Evolutionary conservation across 2,888 invertebrate genomes (phyloP).

Genomic region (Palloptera scutellata): DNA sequence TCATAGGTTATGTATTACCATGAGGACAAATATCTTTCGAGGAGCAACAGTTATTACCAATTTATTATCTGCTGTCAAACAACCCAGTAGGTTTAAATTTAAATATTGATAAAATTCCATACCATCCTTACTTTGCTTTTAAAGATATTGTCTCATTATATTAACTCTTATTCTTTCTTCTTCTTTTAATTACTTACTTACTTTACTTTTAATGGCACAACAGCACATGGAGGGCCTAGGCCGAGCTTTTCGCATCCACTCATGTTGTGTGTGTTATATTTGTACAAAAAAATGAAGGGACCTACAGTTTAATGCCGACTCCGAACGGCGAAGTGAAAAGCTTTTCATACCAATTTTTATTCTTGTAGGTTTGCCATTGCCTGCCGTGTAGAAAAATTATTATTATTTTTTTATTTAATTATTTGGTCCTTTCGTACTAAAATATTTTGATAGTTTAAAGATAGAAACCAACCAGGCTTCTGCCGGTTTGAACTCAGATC

Average conservation of each 20-base stretch:
- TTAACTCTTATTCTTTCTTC: constrained; percentile 67
- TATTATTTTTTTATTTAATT: too few species aligned
- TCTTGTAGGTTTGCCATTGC: too few species aligned
- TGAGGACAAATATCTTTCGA: constrained; percentile 85
- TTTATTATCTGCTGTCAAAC: constrained; percentile 74
- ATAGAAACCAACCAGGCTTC: constrained; percentile 88
- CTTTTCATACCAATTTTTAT: too few species aligned
- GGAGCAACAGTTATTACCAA: constrained; percentile 83
- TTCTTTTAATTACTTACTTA: too few species aligned
- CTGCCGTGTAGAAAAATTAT: too few species aligned
- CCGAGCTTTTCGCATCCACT: too few species aligned
- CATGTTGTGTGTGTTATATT: too few species aligned
- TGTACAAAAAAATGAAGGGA: too few species aligned
- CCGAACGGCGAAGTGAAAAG: too few species aligned
- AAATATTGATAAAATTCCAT: constrained; percentile 74
- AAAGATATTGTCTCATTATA: constrained; percentile 71
- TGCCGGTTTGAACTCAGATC: constrained; percentile 89
- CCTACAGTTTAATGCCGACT: too few species aligned
- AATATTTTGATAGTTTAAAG: constrained; percentile 69
- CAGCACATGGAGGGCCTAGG: too few species aligned
- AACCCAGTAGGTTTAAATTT: constrained; percentile 74
- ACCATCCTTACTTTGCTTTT: constrained; percentile 72
- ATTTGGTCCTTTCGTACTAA: constrained; percentile 83
- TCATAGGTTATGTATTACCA: constrained; percentile 79
- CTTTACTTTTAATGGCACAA: too few species aligned